Evolutionary conservation across 2,113 vertebrate species (phyloP).

Genomic region (Nesoenas mayeri): DNA sequence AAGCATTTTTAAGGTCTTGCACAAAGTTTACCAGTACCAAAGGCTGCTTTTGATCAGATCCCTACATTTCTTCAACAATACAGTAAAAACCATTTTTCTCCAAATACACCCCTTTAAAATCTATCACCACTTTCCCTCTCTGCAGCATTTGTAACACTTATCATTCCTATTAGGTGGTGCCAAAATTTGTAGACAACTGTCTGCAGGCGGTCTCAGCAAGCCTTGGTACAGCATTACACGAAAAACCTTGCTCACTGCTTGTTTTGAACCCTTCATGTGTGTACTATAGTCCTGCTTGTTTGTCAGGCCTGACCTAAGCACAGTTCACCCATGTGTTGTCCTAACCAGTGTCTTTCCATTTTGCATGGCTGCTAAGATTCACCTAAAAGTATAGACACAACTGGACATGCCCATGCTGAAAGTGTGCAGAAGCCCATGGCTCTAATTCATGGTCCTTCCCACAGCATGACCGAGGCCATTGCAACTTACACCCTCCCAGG

Average conservation of each 20-base stretch:
- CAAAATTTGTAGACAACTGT: neutral
- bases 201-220: neutral
- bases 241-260: neutral
- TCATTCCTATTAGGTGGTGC: neutral
- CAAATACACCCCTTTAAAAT: neutral
- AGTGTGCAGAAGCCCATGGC: neutral
- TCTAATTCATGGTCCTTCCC: neutral
- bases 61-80: neutral
- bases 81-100: neutral
- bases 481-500: neutral
- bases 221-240: neutral
- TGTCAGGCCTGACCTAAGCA: neutral
- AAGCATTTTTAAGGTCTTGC: neutral
- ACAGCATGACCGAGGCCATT: fast-evolving
- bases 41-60: neutral
- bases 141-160: neutral
- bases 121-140: neutral
- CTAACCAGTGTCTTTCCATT: neutral
- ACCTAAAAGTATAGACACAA: neutral
- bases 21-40: neutral
- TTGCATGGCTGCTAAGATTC: neutral
- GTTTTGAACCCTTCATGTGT: neutral
- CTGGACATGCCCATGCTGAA: neutral
- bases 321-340: neutral
- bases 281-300: neutral